Base-by-base conservation (phyloP, 2,797 vertebrate genomes). In the Lophura swinhoii region DNA sequence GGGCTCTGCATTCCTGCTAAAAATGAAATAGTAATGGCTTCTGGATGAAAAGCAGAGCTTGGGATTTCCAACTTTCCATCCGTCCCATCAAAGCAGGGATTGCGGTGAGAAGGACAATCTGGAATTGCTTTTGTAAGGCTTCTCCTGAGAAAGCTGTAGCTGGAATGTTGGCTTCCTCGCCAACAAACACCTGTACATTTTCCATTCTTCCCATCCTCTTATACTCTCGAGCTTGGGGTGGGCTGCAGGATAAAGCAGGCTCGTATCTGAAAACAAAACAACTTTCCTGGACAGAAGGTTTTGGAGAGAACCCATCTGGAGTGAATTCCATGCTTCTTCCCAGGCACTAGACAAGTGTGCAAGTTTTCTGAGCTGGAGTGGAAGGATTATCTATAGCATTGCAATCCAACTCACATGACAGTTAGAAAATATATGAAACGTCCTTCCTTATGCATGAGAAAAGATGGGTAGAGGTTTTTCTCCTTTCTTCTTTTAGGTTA, bases 401-500 rank as follows among this genome's bases (percentile, higher is more conserved):
- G 55, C 82, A 89, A 48, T 94, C 66, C 84, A 86, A 81, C 84
- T 84, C 93, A 84, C 56, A 7, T 35, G 88, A 84, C 79, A 95
- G 78, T 92, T 96, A 91, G 89, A 94, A 94, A 89, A 68, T 93
- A 89, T 53, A 81, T 73, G 56, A 85, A 94, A 58, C 3, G 8
- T 62, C 84, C 79, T 92, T 93, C 70, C 68, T 90, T 86, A 91
- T 84, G 82, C 89, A 91, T 60, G 76, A 90, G 82, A 78, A 88
- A 85, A 95, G 53, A 18, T 31, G 16, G 16, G 53, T 18, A 55
- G 51, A 31, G 74, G 51, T 92, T 92, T 94, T 10, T 55, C 56
- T 64, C 76, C 87, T 92, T 95, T 91, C 82, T 82, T 94, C 79
- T 88, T 91, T 41, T 48, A 60, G 51, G 59, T 92, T 91, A 96